Conservation (phyloP, 2,888 invertebrate genomes). For the Buathra laborator region DNA sequence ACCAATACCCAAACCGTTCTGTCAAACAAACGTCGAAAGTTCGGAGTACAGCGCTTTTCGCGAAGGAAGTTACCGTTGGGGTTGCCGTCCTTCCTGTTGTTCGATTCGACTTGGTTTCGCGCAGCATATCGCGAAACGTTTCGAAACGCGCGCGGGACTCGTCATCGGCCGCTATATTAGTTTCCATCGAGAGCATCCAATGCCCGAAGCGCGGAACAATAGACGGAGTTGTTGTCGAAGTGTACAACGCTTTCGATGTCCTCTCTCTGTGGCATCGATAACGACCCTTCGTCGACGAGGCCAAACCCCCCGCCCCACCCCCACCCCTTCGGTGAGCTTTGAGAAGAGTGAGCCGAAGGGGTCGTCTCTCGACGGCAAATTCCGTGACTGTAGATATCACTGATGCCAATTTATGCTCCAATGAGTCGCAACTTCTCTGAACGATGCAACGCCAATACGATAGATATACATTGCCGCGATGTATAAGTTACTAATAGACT, state of each 20-base stretch:
- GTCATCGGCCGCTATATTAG: conserved; percentile 52
- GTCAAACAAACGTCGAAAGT: too few species aligned
- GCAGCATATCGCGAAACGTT: conserved; percentile 31
- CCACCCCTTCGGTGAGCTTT: conserved; percentile 48
- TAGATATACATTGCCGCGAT: conserved; percentile 50
- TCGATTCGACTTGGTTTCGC: conserved; percentile 48
- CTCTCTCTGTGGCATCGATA: conserved; percentile 63
- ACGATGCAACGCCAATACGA: conserved; percentile 50
- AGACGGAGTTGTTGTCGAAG: conserved; percentile 59
- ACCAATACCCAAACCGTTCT: too few species aligned
- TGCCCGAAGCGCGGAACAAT: conserved; percentile 46
- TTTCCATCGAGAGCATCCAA: conserved; percentile 48
- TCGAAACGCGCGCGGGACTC: conserved; percentile 8
- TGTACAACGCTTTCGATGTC: conserved; percentile 52
- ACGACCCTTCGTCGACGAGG: conserved; percentile 56
- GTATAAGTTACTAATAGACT: conserved; percentile 34
- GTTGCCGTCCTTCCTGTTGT: conserved; percentile 56
- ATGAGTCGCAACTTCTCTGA: conserved; percentile 57
- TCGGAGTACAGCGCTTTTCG: neutral
- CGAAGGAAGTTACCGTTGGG: neutral
- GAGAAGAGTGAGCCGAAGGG: conserved; percentile 38
- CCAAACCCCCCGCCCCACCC: conserved; percentile 65
- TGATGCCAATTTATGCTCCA: conserved; percentile 64
- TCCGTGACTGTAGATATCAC: conserved; percentile 65
- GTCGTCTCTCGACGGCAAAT: conserved; percentile 49